Evolutionary conservation across 2,113 vertebrate genomes (phyloP), one percentile per base, ranked within the genome.

Genomic region (Spermophilus dauricus): DNA sequence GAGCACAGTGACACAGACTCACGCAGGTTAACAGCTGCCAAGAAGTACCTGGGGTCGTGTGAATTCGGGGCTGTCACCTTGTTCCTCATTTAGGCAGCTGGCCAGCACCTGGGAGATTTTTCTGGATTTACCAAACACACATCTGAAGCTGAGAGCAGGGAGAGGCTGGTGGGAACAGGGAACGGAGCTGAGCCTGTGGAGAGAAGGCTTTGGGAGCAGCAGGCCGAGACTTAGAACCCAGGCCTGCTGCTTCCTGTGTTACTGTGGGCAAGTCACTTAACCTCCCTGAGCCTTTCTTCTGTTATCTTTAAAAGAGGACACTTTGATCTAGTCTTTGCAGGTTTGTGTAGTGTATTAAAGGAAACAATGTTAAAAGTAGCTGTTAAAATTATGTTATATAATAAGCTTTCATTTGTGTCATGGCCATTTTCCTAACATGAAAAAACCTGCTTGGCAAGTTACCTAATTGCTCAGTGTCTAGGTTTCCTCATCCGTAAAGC

Each of bases 21-120:
- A 73, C 11, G 3, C 63, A 45, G 73, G 84, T 45, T 67, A 2
- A 0, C 96, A 97, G 97, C 97, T 97, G 95, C 73, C 63, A 37
- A 32, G 93, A 81, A 88, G 61, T 1, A 0, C 91, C 86, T 18
- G 93, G 93, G 84, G 95, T 96, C 80, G 75, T 96, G 78, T 95
- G 91, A 96, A 97, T 96, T 96, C 86, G 0, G 0, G 95, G 82
- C 73, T 97, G 96, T 97, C 97, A 97, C 96, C 97, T 93, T 73
- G 77, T 96, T 96, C 69, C 84, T 96, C 0, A 4, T 67, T 91
- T 77, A 98, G 97, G 97, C 70, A 94, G 93, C 82, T 98, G 97
- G 93, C 75, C 85, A 20, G 93, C 92, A 94, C 93, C 98, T 96
- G 95, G 51, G 58, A 48, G 91, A 88, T 92, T 85, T 94, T 94